Conservation (phyloP, 2,797 vertebrate genomes). For the Chrysocyon brachyurus region DNA sequence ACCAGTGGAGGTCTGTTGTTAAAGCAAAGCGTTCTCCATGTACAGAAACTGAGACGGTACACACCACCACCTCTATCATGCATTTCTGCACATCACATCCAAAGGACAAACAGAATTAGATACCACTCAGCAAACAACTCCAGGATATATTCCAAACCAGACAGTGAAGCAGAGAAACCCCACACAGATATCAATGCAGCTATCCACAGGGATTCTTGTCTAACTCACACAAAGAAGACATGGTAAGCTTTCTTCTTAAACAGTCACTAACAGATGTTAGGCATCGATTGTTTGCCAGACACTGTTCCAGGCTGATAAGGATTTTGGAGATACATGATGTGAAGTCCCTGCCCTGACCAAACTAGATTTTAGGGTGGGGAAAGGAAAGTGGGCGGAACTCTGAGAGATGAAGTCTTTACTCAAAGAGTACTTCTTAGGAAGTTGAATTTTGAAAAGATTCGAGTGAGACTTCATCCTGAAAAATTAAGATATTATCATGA, state of each 20-base stretch:
- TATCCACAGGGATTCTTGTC: neutral
- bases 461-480: neutral
- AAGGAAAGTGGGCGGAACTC: neutral
- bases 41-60: neutral
- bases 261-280: neutral
- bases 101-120: neutral
- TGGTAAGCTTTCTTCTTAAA: neutral
- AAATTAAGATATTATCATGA: neutral
- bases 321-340: neutral
- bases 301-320: neutral
- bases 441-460: constrained; percentile 29
- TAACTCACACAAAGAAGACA: neutral
- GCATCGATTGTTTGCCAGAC: neutral
- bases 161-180: neutral
- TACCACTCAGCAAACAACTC: neutral
- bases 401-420: constrained; percentile 15
- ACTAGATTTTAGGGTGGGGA: neutral
- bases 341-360: neutral
- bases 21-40: neutral
- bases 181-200: neutral
- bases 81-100: neutral
- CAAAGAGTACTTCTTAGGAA: neutral
- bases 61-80: neutral
- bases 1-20: neutral
- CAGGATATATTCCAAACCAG: neutral